Conservation (phyloP, 2,888 invertebrate species). For the Sialis lutaria region DNA sequence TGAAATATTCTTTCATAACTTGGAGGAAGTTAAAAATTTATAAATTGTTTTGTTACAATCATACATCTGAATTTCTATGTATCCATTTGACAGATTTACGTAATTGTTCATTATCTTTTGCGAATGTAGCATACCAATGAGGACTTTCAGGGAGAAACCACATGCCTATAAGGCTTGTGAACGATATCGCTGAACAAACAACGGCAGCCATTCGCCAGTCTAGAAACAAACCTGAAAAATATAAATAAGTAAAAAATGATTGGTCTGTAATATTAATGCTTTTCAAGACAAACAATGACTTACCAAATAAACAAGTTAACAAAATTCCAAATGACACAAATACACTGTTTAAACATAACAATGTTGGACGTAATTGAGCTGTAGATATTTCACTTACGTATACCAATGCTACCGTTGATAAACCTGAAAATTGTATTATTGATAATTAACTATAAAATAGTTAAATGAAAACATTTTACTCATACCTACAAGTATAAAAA, state of each 20-base stretch:
- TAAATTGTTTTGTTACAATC: slow-evolving; percentile 4
- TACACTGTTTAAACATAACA: slow-evolving; percentile 35
- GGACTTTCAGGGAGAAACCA: slow-evolving; percentile 36
- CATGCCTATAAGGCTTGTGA: slow-evolving; percentile 20
- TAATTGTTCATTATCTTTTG: slow-evolving; percentile 18
- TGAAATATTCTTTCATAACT: not conserved
- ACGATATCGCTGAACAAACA: slow-evolving; percentile 23
- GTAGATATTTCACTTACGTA: slow-evolving; percentile 40
- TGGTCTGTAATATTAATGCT: not conserved
- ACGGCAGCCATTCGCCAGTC: slow-evolving; percentile 31
- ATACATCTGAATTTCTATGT: slow-evolving; percentile 24
- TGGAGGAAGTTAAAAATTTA: not conserved
- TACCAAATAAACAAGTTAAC: slow-evolving; percentile 30
- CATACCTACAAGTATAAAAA: too few species aligned
- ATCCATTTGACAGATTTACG: slow-evolving; percentile 27
- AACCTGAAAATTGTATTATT: slow-evolving; percentile 20
- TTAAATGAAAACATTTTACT: too few species aligned
- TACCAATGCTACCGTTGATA: slow-evolving; percentile 32
- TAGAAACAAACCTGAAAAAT: slow-evolving; percentile 23
- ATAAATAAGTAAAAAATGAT: slow-evolving; percentile 5
- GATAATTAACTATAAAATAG: too few species aligned
- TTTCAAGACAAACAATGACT: slow-evolving; percentile 4
- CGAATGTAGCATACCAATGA: slow-evolving; percentile 33
- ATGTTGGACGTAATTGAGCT: slow-evolving; percentile 31
- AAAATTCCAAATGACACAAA: slow-evolving; percentile 38